Evolutionary conservation across 2,797 vertebrate genomes (phyloP).

Genomic region (Lepus oiostolus): DNA sequence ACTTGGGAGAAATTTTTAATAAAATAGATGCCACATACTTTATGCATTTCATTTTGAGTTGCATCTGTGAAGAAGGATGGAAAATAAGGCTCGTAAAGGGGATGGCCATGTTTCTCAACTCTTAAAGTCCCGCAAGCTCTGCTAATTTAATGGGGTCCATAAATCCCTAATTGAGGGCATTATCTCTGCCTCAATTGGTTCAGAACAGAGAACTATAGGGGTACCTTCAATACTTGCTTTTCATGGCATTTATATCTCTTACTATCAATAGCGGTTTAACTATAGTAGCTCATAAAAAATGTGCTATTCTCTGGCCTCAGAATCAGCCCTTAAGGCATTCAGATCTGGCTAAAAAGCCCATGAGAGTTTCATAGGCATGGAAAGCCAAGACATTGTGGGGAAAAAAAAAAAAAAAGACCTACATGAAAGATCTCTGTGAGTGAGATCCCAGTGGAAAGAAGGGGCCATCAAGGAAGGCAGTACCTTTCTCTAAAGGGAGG

Average conservation of each 20-base stretch:
- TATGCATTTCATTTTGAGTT: constrained; percentile 64
- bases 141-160: neutral
- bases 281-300: neutral
- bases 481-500: too few species aligned
- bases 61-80: constrained; percentile 44
- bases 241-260: neutral
- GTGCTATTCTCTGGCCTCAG: too few species aligned
- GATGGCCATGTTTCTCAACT: constrained; percentile 38
- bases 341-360: too few species aligned
- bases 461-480: too few species aligned
- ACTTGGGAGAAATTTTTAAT: neutral
- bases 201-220: neutral
- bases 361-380: too few species aligned
- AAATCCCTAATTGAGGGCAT: neutral
- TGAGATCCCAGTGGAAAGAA: too few species aligned
- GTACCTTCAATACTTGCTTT: neutral
- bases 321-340: too few species aligned
- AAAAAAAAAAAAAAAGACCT: too few species aligned
- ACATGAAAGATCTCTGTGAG: too few species aligned
- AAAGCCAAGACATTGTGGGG: too few species aligned
- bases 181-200: constrained; percentile 4
- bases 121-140: constrained; percentile 1
- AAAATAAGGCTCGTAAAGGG: neutral
- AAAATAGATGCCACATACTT: neutral
- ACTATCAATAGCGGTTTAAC: neutral